phyloP scores from a whole-genome alignment of 2,888 invertebrate genomes.

The Metacarcinus magister region DNA sequence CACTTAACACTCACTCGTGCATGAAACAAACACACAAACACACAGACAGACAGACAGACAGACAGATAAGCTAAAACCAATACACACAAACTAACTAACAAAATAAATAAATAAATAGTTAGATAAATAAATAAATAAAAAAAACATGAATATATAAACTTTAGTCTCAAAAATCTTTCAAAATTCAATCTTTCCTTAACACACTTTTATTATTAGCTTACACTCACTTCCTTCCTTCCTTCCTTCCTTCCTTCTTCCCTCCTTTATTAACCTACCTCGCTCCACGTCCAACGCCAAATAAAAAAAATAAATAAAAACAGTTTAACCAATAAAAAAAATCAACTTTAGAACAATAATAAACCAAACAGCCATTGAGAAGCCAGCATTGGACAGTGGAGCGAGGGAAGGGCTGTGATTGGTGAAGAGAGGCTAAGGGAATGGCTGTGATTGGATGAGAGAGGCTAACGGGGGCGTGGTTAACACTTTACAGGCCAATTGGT shows the following conservation, averaged over 20 bases:
- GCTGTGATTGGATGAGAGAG: background rate
- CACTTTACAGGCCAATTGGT: constrained; percentile 93
- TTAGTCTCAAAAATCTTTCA: too few species aligned
- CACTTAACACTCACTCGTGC: background rate
- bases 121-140: background rate
- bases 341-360: background rate
- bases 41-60: background rate
- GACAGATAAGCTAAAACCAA: background rate
- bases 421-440: background rate
- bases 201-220: too few species aligned
- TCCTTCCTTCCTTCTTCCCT: background rate
- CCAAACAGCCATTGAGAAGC: background rate
- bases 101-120: background rate
- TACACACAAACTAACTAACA: background rate
- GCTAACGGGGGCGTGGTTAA: background rate
- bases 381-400: background rate
- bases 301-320: background rate
- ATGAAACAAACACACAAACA: background rate
- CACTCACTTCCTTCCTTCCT: too few species aligned
- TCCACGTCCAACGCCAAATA: background rate
- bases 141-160: background rate
- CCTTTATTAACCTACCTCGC: background rate
- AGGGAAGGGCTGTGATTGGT: background rate
- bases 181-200: too few species aligned
- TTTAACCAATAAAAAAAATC: background rate